A percentile compares a stretch with the other conserved stretches of the same genome.
These are phyloP conservation scores for Eurytoma adleriae DNA, from an alignment of 2,888 invertebrate species.

Conservation along the genomic window DNA sequence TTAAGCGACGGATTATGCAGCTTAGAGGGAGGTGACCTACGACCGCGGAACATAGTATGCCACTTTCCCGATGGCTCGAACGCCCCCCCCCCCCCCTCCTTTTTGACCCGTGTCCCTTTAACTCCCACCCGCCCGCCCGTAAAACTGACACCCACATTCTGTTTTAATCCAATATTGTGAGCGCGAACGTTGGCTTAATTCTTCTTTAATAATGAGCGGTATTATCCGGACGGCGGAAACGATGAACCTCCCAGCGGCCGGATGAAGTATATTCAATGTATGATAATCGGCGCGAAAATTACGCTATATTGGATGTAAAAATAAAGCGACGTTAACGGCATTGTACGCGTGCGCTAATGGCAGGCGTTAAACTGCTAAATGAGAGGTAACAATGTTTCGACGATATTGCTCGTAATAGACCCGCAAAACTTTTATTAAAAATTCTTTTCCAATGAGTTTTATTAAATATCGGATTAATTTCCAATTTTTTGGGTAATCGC, in stretches of 20 bases:
- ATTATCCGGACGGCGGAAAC: constrained; percentile 1
- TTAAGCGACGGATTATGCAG: constrained; percentile 38
- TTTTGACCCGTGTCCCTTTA: background rate
- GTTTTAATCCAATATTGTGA: constrained; percentile 37
- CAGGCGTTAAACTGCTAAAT: background rate
- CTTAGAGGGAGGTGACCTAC: constrained; percentile 46
- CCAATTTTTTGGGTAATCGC: too few species aligned
- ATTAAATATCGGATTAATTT: too few species aligned
- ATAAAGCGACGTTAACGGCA: background rate
- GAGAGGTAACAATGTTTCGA: background rate
- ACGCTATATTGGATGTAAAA: constrained; percentile 15
- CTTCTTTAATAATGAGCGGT: constrained; percentile 32
- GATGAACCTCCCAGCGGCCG: background rate
- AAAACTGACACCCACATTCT: constrained; percentile 22
- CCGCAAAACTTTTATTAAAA: background rate
- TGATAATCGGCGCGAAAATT: constrained; percentile 6
- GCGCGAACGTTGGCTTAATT: constrained; percentile 35
- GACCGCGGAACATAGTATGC: constrained; percentile 54
- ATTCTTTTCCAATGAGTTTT: too few species aligned
- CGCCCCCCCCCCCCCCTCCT: background rate
- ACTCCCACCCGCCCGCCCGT: background rate
- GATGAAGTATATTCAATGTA: constrained; percentile 28
- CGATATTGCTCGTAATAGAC: background rate
- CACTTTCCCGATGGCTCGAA: constrained; percentile 43
- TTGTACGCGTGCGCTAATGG: constrained; percentile 1